Base-by-base conservation (phyloP, 2,888 invertebrate genomes). In the Mythimna lalbum region DNA sequence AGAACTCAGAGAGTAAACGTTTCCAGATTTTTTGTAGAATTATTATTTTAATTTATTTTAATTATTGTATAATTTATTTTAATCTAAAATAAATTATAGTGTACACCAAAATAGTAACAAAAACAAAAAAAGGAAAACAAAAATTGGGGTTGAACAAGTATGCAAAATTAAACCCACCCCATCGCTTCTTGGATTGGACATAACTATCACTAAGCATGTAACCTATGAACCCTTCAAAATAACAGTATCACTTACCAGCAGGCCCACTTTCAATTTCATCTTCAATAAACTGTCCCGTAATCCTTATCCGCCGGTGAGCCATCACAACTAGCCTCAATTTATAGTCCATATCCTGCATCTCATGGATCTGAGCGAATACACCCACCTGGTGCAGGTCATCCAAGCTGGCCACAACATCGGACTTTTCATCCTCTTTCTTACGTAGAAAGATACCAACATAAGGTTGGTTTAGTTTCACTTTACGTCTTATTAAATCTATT, bases 401-500 rank as follows among this genome's bases (percentile, higher is more conserved):
- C 36, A 99, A 89, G 66, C 96, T 98, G 17, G 97, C 96, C 0
- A 99, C 98, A 23, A 99, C 96, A 90, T 99, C 99, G 0, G 97
- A 96, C 81, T 99, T 98, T 89, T 98, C 98, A 82, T 98, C 98
- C 89, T 98, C 98, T 88, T 98, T 97, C 90, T 98, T 98, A 89
- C 99, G 99, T 84, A 99, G 96, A 90, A 99, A 99, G 63, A 99
- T 98, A 6, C 99, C 99, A 62, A 99, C 98, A 89, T 99, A 99
- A 0, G 99, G 99, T 91, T 99, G 99, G 92, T 99, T 99, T 21
- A 99, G 93, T 92, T 98, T 98, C 0, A 99, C 98, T 96, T 99
- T 99, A 79, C 99, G 97, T 88, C 99, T 96, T 73, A 99, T 97
- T 60, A 99, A 91, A 90, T 99, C 98, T 89, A 99, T 98, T 68